These are phyloP conservation scores for Amphimallon solstitiale DNA, from an alignment of 2,888 invertebrate genomes.

Conservation along the genomic window DNA sequence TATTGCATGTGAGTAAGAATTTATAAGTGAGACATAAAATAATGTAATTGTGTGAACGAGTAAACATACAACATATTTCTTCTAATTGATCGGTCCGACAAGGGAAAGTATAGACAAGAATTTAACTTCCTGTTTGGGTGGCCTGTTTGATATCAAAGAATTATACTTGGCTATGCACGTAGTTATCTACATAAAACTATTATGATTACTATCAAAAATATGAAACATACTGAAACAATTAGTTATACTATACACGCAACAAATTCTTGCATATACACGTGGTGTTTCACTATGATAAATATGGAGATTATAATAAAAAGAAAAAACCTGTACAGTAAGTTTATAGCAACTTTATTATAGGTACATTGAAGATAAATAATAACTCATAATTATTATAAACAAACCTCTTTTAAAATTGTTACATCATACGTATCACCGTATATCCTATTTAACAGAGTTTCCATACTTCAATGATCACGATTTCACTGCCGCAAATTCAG, in stretches of 20 bases:
- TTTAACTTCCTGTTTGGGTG: conserved; percentile 53
- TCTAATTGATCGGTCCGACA: conserved; percentile 49
- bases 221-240: not conserved
- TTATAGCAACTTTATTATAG: not conserved
- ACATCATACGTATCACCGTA: conserved; percentile 42
- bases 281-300: not conserved
- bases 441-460: conserved; percentile 48
- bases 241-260: not conserved
- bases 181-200: not conserved
- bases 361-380: not conserved
- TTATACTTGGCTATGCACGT: too few relatives aligned
- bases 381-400: not conserved
- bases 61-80: conserved; percentile 47
- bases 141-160: conserved; percentile 46
- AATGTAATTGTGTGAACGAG: conserved; percentile 48
- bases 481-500: conserved; percentile 11
- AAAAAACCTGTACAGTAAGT: not conserved
- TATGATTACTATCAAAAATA: conserved; percentile 5
- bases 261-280: conserved; percentile 12
- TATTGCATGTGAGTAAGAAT: conserved; percentile 12
- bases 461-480: conserved; percentile 42
- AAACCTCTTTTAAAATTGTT: conserved; percentile 40
- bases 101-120: conserved; percentile 53
- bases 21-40: conserved; percentile 42
- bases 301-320: not conserved